These are phyloP conservation scores for Lanistes nyassanus DNA, from an alignment of 1,140 invertebrate species.

Conservation along the genomic window DNA sequence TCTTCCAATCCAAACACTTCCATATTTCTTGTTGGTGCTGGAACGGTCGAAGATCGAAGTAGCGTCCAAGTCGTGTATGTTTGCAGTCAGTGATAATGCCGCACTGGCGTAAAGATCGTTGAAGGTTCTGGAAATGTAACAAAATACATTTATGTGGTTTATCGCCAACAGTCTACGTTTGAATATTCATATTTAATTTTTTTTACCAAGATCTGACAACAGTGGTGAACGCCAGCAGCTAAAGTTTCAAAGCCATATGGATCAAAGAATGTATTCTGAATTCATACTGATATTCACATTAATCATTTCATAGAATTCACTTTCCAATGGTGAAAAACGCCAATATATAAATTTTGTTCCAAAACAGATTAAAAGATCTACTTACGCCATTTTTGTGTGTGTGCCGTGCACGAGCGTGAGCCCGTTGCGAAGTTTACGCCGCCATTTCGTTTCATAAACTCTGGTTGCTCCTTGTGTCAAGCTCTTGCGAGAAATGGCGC, in stretches of 20 bases:
- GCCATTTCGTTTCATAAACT: conserved; percentile 12
- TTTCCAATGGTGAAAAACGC: not conserved
- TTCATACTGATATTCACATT: no score
- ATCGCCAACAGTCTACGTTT: no score
- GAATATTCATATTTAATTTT: no score
- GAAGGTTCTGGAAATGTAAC: conserved; percentile 29
- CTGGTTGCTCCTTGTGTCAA: not conserved
- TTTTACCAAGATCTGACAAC: conserved; percentile 1
- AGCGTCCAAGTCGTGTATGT: conserved; percentile 3
- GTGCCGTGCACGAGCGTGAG: conserved; percentile 27
- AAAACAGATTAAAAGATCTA: not conserved
- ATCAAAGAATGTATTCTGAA: no score
- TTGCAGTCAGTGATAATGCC: conserved; percentile 23
- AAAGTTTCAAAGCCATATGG: not conserved
- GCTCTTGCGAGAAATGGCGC: conserved; percentile 4
- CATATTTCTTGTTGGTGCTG: conserved; percentile 25
- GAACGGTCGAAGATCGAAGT: conserved; percentile 5
- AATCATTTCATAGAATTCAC: no score
- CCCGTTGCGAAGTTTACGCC: conserved; percentile 26
- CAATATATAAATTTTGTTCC: not conserved
- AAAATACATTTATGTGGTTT: conserved; percentile 5
- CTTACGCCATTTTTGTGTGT: conserved; percentile 32
- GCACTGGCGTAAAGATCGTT: conserved; percentile 34
- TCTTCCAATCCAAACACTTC: conserved; percentile 37
- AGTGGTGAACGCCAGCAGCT: not conserved